Evolutionary conservation across 1,140 invertebrate species (phyloP).

Genomic region (Cepaea nemoralis): DNA sequence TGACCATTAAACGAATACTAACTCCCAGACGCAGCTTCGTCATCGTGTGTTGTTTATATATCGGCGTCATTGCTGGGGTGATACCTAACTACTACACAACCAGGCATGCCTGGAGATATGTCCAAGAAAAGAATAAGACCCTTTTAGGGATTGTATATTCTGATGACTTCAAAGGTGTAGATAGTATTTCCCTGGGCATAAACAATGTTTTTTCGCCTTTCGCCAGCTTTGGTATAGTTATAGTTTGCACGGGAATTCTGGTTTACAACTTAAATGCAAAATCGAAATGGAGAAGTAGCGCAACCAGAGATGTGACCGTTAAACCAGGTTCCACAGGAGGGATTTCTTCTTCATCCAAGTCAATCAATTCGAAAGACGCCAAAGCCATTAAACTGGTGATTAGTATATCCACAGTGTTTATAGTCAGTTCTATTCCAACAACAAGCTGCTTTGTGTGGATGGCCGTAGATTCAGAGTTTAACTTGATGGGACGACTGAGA

Average conservation of each 20-base stretch:
- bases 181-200: background rate
- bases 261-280: background rate
- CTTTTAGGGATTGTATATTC: background rate
- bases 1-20: background rate
- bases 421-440: conserved; percentile 4
- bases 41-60: background rate
- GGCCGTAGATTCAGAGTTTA: conserved; percentile 11
- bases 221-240: background rate
- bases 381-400: conserved; percentile 24
- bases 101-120: background rate
- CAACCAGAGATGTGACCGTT: background rate
- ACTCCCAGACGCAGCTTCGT: background rate
- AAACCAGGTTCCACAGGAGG: background rate
- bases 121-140: background rate
- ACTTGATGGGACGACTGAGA: background rate
- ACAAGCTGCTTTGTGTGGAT: conserved; percentile 7
- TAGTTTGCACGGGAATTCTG: conserved; percentile 3
- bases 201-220: conserved; percentile 27
- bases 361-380: background rate
- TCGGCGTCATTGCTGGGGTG: conserved; percentile 17
- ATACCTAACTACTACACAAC: background rate
- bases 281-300: conserved; percentile 15
- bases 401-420: background rate
- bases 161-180: background rate
- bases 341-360: background rate